Percentiles rank a stretch among this genome's conserved stretches.
These are phyloP conservation scores for Mythimna albipuncta DNA, from an alignment of 2,888 invertebrate genomes.

Conservation along the genomic window DNA sequence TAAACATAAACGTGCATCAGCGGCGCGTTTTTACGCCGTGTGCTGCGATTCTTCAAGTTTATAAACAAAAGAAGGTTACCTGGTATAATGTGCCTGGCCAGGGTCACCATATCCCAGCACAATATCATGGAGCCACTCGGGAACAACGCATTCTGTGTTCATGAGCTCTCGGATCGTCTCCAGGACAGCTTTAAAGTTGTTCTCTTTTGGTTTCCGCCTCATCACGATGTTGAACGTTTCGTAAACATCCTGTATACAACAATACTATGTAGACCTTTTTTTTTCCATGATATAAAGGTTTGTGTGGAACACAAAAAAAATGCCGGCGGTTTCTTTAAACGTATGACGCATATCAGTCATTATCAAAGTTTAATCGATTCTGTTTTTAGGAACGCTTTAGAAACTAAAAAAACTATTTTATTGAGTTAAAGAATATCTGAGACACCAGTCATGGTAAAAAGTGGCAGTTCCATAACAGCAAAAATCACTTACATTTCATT, in stretches of 20 bases:
- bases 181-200: conserved; percentile 99
- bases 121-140: conserved; percentile 98
- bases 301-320: background rate
- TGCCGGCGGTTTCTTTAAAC: background rate
- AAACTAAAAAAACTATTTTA: background rate
- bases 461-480: background rate
- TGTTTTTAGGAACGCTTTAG: background rate
- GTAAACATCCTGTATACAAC: conserved; percentile 93
- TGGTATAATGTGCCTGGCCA: conserved; percentile 98
- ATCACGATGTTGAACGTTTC: conserved; percentile 99
- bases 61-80: conserved; percentile 80
- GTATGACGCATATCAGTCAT: background rate
- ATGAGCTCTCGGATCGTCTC: conserved; percentile 99
- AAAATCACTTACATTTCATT: background rate
- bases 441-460: background rate
- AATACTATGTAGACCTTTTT: background rate
- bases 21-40: background rate
- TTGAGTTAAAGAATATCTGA: background rate
- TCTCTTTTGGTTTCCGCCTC: conserved; percentile 99
- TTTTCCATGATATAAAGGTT: no score
- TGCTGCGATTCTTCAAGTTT: background rate
- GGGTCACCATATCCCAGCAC: conserved; percentile 99
- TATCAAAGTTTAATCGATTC: background rate
- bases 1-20: background rate
- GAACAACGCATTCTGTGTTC: conserved; percentile 99